These are phyloP conservation scores for Opisthocomus hoazin DNA, from an alignment of 2,113 vertebrate species.

Conservation along the genomic window DNA sequence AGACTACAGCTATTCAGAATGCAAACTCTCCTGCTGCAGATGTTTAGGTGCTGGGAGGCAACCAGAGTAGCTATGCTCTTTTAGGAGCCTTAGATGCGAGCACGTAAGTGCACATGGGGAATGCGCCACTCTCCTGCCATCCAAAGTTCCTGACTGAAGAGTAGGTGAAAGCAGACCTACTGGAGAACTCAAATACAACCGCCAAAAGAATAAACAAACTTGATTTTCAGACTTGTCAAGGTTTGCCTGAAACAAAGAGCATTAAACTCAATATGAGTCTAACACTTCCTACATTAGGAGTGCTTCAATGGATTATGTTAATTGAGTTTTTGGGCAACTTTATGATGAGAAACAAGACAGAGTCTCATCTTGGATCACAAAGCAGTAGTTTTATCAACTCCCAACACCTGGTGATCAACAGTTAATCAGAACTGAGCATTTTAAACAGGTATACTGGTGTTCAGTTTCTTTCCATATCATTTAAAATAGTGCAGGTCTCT, in stretches of 20 bases:
- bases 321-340: neutral
- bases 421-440: neutral
- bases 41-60: neutral
- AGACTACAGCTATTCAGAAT: neutral
- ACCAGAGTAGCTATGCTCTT: neutral
- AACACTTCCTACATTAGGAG: neutral
- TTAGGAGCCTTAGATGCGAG: fast-evolving
- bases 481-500: neutral
- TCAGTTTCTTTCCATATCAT: neutral
- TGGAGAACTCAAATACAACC: neutral
- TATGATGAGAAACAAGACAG: neutral
- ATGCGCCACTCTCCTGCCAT: fast-evolving
- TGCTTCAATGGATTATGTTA: neutral
- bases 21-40: neutral
- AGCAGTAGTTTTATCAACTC: neutral
- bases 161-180: neutral
- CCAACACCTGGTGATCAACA: neutral
- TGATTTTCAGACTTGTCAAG: neutral
- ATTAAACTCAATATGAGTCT: neutral
- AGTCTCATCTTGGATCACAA: neutral
- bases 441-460: neutral
- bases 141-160: neutral
- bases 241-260: neutral
- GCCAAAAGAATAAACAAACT: neutral
- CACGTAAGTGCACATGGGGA: neutral